These are phyloP conservation scores for Microplitis mediator DNA, from an alignment of 1,140 invertebrate genomes.

Conservation along the genomic window DNA sequence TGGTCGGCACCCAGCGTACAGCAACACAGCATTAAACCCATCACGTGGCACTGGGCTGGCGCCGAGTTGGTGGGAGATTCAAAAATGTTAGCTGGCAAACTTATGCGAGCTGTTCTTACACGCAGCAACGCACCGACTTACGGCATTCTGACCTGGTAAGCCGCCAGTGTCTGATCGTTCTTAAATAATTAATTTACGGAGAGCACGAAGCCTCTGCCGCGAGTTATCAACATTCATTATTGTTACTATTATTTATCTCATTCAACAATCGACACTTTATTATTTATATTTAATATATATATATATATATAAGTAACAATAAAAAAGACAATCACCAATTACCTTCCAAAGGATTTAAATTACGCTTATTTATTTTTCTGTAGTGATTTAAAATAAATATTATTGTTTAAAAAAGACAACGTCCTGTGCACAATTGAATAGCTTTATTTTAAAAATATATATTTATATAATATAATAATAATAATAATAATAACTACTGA, in stretches of 20 bases:
- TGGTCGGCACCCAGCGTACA: background rate
- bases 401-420: background rate
- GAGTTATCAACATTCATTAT: background rate
- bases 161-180: constrained; percentile 56
- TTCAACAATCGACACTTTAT: background rate
- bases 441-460: too few relatives aligned
- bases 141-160: constrained; percentile 61
- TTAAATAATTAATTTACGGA: background rate
- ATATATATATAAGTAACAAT: too few relatives aligned
- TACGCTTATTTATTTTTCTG: constrained; percentile 32
- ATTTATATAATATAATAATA: too few relatives aligned
- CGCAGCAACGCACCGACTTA: constrained; percentile 16
- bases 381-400: background rate
- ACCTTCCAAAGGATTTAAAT: constrained; percentile 22
- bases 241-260: background rate
- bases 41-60: constrained; percentile 25
- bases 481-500: too few relatives aligned
- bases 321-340: constrained; percentile 5
- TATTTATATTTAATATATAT: background rate
- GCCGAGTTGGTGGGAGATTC: constrained; percentile 19
- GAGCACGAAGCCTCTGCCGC: constrained; percentile 12
- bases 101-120: background rate
- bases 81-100: constrained; percentile 18
- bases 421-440: background rate
- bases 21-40: background rate